A percentile compares a stretch with the other conserved stretches of the same genome.
These are phyloP conservation scores for Episyrphus balteatus DNA, from an alignment of 1,140 invertebrate species.

Conservation along the genomic window DNA sequence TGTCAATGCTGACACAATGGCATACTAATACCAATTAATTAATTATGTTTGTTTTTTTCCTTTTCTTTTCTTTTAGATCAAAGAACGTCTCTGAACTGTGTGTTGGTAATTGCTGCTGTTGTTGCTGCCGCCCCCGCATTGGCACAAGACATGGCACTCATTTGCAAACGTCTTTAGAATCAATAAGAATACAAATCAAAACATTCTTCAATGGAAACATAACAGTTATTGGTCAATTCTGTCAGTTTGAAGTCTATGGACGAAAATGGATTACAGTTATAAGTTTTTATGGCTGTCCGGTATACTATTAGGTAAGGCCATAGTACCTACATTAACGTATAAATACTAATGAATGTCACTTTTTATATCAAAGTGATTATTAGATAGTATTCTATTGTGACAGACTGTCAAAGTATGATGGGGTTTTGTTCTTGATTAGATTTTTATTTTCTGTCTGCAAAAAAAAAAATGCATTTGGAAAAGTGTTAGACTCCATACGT, in stretches of 20 bases:
- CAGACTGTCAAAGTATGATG: too few relatives aligned
- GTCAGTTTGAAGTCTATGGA: slow-evolving; percentile 11
- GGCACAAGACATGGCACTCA: neutral
- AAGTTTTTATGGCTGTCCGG: slow-evolving; percentile 37
- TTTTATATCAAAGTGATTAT: too few relatives aligned
- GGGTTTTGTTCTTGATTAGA: too few relatives aligned
- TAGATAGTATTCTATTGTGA: too few relatives aligned
- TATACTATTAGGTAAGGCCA: slow-evolving; percentile 33
- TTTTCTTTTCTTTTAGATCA: neutral
- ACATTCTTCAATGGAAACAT: neutral
- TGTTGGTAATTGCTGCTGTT: neutral
- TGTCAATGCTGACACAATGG: too few relatives aligned
- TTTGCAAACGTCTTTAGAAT: neutral
- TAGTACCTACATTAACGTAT: neutral
- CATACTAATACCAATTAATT: neutral
- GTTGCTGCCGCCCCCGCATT: neutral
- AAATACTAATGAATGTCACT: too few relatives aligned
- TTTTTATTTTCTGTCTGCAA: too few relatives aligned
- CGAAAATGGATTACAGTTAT: slow-evolving; percentile 37
- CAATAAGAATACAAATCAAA: neutral
- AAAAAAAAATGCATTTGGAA: too few relatives aligned
- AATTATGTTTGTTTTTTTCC: too few relatives aligned
- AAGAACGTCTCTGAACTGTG: neutral
- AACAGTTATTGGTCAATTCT: neutral
- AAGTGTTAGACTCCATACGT: too few relatives aligned